Conservation (phyloP, 1,140 invertebrate genomes). For the Diabrotica undecimpunctata region DNA sequence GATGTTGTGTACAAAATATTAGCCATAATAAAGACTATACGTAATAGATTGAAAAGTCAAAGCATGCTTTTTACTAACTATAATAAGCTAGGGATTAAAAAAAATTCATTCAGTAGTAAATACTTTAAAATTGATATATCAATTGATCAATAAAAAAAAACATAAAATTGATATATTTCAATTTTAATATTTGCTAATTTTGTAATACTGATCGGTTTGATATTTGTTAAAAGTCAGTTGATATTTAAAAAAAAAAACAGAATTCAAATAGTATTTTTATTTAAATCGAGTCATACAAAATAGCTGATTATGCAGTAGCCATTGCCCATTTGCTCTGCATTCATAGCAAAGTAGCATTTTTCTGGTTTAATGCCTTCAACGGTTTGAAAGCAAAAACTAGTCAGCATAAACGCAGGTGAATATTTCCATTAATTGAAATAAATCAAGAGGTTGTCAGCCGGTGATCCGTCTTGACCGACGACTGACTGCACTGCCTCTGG, state of each 20-base stretch:
- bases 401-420: conserved; percentile 38
- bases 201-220: no score
- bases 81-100: no score
- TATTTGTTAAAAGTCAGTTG: not conserved
- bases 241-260: not conserved
- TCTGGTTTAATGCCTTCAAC: conserved; percentile 37
- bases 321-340: conserved; percentile 27
- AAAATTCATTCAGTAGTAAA: no score
- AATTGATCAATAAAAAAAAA: no score
- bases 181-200: no score
- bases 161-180: no score
- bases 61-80: no score
- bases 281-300: conserved; percentile 17
- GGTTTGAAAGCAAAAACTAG: conserved; percentile 38
- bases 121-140: no score
- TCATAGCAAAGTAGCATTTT: conserved; percentile 35
- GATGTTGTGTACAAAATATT: no score
- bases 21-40: no score
- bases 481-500: not conserved
- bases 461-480: conserved; percentile 9
- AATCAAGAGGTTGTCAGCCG: conserved; percentile 40
- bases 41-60: no score
- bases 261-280: conserved; percentile 15
- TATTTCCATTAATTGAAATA: conserved; percentile 47
- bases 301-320: conserved; percentile 23